phyloP scores from a whole-genome alignment of 2,888 invertebrate genomes.

The Cataglyphis altisquamis region DNA sequence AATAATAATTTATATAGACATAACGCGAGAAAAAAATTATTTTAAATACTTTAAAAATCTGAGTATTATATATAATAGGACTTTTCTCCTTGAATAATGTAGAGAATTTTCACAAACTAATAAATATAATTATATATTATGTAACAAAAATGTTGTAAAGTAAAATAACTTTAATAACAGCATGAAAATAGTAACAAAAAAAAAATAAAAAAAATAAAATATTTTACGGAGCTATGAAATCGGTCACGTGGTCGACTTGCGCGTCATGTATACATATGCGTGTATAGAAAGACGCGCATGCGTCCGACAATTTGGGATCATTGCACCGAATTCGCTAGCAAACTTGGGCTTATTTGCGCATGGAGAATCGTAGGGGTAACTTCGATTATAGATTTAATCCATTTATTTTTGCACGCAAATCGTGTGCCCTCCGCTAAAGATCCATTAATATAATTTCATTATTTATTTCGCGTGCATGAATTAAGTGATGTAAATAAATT shows the following conservation, averaged over 20 bases:
- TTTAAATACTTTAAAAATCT: neutral
- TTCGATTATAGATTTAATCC: neutral
- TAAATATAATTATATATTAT: neutral
- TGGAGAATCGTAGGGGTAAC: conserved; percentile 53
- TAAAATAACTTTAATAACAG: neutral
- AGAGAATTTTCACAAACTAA: neutral
- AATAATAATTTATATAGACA: conserved; percentile 1
- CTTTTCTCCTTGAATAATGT: neutral
- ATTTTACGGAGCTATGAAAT: neutral
- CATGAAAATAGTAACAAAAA: neutral
- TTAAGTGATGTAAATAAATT: conserved; percentile 67
- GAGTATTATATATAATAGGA: neutral
- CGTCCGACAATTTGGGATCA: conserved; percentile 34
- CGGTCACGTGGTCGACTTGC: neutral
- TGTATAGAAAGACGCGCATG: conserved; percentile 9
- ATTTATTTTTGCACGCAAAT: conserved; percentile 19
- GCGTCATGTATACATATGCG: neutral
- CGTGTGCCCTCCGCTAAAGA: neutral
- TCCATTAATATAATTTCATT: neutral
- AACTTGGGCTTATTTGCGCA: conserved; percentile 1
- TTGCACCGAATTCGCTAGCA: conserved; percentile 4
- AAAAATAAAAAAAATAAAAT: neutral
- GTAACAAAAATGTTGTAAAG: neutral
- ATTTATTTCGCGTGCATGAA: neutral
- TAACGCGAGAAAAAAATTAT: neutral